Evolutionary conservation across 2,888 invertebrate genomes (phyloP), one percentile per base, ranked within the genome.

Genomic region (Macrosiphum euphorbiae): DNA sequence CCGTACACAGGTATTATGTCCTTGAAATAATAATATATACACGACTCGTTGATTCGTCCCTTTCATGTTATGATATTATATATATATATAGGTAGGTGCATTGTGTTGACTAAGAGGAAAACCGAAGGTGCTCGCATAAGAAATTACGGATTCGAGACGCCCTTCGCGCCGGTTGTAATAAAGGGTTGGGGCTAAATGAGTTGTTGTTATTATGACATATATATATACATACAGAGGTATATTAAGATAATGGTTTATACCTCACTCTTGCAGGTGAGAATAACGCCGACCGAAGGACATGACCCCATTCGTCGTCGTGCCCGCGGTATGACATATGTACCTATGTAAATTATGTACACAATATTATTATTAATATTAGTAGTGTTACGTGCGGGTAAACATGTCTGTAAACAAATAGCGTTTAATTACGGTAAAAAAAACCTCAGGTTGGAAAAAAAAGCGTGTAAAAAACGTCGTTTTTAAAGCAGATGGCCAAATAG

Each of bases 371-470:
- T 44, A 13, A 85, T 85, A 44, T 44, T 44, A 85, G 44, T 24
- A 44, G 11, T 5, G 41, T 85, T 52, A 52, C 52, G 20, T 35
- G 20, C 78, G 20, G 78, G 35, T 35, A 78, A 78, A 78, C 78
- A 35, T 13, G 26, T 1, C 41, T 47, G 90, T 78, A 90, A 90
- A 90, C 90, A 90, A 90, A 90, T 35, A 50, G 13, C 61, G 86
- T 85, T 92, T 92, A 86, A 92, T 92, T 92, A 86, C 92, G 92
- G 92, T 92, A 86, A 92, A 92, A 41, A 47, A 85, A 92, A 86
- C 61, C 84, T 16, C 47, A 5, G 67, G 67, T 35, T 13, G 24
- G 26, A 44, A 20, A 26, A 52, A 67, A 28, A 52, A 52, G 8
- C 50, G 35, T 41, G 78, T 90, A 78, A 50, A 78, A 67, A n/a